Conservation (phyloP, 2,113 vertebrate species). For the Amia ocellicauda region DNA sequence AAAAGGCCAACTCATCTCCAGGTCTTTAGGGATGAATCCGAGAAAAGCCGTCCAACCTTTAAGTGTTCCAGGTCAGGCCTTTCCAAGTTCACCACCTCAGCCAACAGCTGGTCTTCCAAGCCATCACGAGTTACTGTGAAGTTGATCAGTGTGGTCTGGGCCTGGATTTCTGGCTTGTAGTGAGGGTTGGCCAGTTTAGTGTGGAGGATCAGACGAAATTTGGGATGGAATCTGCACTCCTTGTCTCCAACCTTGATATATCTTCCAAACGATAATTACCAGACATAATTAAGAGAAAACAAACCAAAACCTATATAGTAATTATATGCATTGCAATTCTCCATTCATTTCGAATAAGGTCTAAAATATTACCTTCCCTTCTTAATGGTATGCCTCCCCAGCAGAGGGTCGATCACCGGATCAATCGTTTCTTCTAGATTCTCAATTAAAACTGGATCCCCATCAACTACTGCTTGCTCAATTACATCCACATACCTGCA, state of each 20-base stretch:
- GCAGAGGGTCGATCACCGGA: constrained; percentile 63
- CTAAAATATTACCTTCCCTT: constrained; percentile 62
- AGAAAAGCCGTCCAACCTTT: constrained; percentile 44
- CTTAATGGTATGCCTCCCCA: constrained; percentile 68
- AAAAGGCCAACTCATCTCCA: too few species aligned
- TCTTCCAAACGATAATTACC: constrained; percentile 37
- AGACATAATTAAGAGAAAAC: too few species aligned
- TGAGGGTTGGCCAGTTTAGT: constrained; percentile 68
- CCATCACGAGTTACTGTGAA: constrained; percentile 56
- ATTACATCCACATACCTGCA: constrained; percentile 64
- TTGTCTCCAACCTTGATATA: constrained; percentile 74
- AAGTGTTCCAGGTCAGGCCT: constrained; percentile 61
- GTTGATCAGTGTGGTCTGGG: constrained; percentile 67
- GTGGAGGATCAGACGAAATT: constrained; percentile 66
- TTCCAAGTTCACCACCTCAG: constrained; percentile 46
- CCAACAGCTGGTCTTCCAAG: constrained; percentile 32
- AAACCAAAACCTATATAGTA: too few species aligned
- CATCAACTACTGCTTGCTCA: constrained; percentile 63
- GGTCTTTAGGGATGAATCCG: too few species aligned
- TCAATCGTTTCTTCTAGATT: constrained; percentile 69
- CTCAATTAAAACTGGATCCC: constrained; percentile 64
- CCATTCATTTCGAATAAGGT: too few species aligned
- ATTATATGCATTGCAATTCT: too few species aligned
- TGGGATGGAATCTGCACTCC: constrained; percentile 58
- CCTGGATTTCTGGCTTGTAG: constrained; percentile 68